A percentile compares a stretch with the other conserved stretches of the same genome.
Evolutionary conservation across 2,888 invertebrate species (phyloP).

Genomic region (Selenia dentaria): DNA sequence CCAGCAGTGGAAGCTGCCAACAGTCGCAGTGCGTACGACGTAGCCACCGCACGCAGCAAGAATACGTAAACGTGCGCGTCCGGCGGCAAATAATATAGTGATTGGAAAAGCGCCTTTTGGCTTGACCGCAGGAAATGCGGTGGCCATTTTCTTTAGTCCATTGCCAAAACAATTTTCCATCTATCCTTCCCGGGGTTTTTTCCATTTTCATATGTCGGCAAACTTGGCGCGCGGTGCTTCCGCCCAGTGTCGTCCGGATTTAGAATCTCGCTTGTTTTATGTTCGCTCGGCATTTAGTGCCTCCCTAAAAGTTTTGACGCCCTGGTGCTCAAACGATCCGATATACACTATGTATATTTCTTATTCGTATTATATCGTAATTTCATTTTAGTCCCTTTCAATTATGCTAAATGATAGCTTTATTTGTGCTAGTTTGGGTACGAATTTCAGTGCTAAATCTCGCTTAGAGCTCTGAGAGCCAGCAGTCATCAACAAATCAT

Average conservation of each 20-base stretch:
- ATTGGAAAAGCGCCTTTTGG: conserved; percentile 63
- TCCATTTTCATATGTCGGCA: conserved; percentile 70
- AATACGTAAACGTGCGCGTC: conserved; percentile 55
- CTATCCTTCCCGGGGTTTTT: conserved; percentile 67
- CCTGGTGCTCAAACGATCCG: conserved; percentile 25
- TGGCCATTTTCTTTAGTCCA: conserved; percentile 81
- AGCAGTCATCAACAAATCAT: conserved; percentile 20
- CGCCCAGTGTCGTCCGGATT: conserved; percentile 53
- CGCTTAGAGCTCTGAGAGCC: neutral
- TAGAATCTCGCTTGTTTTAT: conserved; percentile 60
- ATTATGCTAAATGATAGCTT: neutral
- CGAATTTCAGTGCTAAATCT: neutral
- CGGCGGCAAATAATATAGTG: conserved; percentile 55
- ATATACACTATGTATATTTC: conserved; percentile 19
- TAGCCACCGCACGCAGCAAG: conserved; percentile 48
- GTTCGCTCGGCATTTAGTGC: conserved; percentile 43
- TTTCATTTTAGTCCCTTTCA: conserved; percentile 1
- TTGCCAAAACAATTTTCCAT: conserved; percentile 78
- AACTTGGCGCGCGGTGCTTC: conserved; percentile 62
- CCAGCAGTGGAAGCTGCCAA: conserved; percentile 35
- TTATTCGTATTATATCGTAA: neutral
- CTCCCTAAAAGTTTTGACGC: conserved; percentile 32
- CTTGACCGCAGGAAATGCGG: conserved; percentile 59
- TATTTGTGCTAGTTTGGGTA: conserved; percentile 1
- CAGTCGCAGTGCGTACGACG: conserved; percentile 11